Conservation (phyloP, 2,113 vertebrate genomes). For the Sterna hirundo region DNA sequence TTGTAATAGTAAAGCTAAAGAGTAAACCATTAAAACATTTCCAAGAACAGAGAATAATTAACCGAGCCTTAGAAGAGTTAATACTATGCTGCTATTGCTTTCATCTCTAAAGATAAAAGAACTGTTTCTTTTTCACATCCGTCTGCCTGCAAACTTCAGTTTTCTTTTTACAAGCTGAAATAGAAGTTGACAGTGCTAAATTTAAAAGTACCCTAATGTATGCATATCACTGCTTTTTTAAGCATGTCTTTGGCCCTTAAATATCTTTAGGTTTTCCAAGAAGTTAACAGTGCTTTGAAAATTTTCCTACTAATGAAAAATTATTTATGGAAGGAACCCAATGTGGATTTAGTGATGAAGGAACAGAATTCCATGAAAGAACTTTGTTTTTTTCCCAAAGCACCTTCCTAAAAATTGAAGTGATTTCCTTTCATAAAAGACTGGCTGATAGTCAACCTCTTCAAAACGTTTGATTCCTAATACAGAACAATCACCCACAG, state of each 20-base stretch:
- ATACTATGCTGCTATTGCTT: not conserved
- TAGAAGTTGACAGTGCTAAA: not conserved
- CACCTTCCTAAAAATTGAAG: not conserved
- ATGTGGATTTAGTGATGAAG: not conserved
- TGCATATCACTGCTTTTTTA: not conserved
- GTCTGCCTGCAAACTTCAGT: not conserved
- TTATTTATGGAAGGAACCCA: not conserved
- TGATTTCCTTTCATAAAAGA: not conserved
- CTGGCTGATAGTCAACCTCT: not conserved
- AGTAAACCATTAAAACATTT: not conserved
- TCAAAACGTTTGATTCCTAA: not conserved
- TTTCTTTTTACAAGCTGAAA: not conserved
- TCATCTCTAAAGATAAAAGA: not conserved
- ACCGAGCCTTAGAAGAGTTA: not conserved
- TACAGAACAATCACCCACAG: not conserved
- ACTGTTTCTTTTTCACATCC: not conserved
- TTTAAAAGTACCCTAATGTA: not conserved
- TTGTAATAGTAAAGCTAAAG: not conserved
- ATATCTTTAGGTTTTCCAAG: not conserved
- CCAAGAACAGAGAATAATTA: not conserved
- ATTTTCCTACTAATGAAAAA: not conserved
- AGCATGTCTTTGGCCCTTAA: not conserved
- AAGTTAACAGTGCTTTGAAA: not conserved
- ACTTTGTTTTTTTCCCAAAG: not conserved
- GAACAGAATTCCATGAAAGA: not conserved